These are phyloP conservation scores for Triops longicaudatus DNA, from an alignment of 1,140 invertebrate species.

Conservation along the genomic window DNA sequence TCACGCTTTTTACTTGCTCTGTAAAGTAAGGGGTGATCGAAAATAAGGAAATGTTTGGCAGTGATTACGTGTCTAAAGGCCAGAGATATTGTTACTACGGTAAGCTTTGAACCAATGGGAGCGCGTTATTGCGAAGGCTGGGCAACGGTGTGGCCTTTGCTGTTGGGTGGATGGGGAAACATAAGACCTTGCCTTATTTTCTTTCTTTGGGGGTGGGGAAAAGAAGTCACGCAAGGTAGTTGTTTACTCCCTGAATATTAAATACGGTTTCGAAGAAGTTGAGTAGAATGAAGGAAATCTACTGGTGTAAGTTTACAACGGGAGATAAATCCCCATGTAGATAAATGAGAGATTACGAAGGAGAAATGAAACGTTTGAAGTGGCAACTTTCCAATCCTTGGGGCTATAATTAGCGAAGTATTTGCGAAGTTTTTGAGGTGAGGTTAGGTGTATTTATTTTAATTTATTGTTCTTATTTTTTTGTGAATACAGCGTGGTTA, in stretches of 20 bases:
- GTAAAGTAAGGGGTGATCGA: too few relatives aligned
- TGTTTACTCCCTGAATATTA: not conserved
- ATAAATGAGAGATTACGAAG: not conserved
- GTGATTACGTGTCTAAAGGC: too few relatives aligned
- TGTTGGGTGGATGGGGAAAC: not conserved
- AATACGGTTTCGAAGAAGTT: not conserved
- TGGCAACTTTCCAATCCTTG: not conserved
- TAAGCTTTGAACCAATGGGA: not conserved
- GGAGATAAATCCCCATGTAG: not conserved
- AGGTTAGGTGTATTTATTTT: not conserved
- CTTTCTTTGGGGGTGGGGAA: not conserved
- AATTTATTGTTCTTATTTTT: not conserved
- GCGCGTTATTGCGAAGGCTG: not conserved
- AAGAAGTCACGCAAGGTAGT: not conserved
- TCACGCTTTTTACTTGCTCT: too few relatives aligned
- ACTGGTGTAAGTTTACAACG: not conserved
- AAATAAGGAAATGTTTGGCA: too few relatives aligned
- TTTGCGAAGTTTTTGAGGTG: too few relatives aligned
- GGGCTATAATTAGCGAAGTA: not conserved
- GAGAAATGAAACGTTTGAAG: not conserved
- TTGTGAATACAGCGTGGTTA: not conserved
- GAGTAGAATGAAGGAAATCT: too few relatives aligned
- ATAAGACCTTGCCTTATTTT: not conserved
- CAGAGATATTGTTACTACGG: not conserved
- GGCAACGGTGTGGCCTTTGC: not conserved